Base-by-base conservation (phyloP, 2,113 vertebrate species). In the Saimiri boliviensis region DNA sequence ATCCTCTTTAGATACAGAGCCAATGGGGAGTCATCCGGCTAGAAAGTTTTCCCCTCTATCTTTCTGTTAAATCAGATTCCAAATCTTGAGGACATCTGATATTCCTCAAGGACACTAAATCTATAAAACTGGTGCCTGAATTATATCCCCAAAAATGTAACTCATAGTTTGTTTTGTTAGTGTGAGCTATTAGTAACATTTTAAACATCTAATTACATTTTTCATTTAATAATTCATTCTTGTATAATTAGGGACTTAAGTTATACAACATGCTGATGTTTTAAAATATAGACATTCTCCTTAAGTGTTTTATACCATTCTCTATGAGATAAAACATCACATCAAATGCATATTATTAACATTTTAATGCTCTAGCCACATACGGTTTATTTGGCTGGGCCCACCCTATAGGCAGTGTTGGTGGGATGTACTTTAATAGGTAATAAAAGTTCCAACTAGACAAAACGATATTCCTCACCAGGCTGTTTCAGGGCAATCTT, bases 201-300 rank as follows among this genome's bases (percentile, higher is more conserved):
- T 88, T 98, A 97, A 98, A 97, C 96, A 96, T 97, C 98, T 98
- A 98, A 98, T 98, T 97, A 98, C 42, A 95, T 95, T 98, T 95
- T 98, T 98, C 35, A 97, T 96, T 98, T 98, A 98, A 98, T 98
- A 98, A 98, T 98, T 98, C 82, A 98, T 98, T 94, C 49, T 58
- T 93, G 49, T 95, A 90, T 98, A 98, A 98, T 98, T 98, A 95
- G 97, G 96, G 97, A 89, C 63, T 96, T 54, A 95, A 87, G 66
- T 92, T 97, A 95, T 73, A 52, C 68, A 87, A 79, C 56, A 70
- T 3, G 23, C 90, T 91, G 93, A 68, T 45, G n/a, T 84, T 97
- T 97, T 92, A 97, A 98, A 98, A 98, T 91, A 37, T 56, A 95
- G 81, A 35, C 8, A 83, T 97, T 94, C 97, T 97, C 27, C 47